These are phyloP conservation scores for Sphaeridia pumilis DNA, from an alignment of 2,888 invertebrate species.

Conservation along the genomic window DNA sequence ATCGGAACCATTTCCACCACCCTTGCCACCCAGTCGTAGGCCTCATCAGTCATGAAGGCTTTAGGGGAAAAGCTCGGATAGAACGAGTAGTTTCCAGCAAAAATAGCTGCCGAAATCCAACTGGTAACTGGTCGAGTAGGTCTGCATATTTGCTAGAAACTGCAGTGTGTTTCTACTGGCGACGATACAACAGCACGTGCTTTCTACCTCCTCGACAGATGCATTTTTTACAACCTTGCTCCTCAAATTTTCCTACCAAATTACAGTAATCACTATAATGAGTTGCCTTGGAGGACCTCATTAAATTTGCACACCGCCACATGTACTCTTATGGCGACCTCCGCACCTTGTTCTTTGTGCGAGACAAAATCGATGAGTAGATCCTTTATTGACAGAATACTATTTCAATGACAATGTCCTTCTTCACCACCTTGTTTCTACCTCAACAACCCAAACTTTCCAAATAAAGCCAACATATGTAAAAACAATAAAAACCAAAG, in stretches of 20 bases:
- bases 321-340: background rate
- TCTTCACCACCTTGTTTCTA: background rate
- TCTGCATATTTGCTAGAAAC: too few species aligned
- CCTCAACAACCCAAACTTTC: background rate
- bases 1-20: too few species aligned
- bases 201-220: background rate
- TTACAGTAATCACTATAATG: slow-evolving; percentile 2
- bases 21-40: too few species aligned
- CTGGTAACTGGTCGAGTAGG: too few species aligned
- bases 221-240: background rate
- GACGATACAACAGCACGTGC: too few species aligned
- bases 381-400: slow-evolving; percentile 1
- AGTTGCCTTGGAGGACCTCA: slow-evolving; percentile 1
- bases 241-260: background rate
- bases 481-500: slow-evolving; percentile 3
- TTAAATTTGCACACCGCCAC: background rate
- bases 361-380: background rate
- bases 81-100: too few species aligned
- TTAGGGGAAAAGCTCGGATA: too few species aligned
- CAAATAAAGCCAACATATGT: background rate
- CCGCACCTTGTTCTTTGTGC: background rate
- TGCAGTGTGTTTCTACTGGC: too few species aligned
- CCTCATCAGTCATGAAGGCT: too few species aligned
- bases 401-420: background rate
- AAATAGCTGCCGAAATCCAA: too few species aligned